These are phyloP conservation scores for Leptatherina wallacei DNA, from an alignment of 2,797 vertebrate genomes.

Conservation along the genomic window DNA sequence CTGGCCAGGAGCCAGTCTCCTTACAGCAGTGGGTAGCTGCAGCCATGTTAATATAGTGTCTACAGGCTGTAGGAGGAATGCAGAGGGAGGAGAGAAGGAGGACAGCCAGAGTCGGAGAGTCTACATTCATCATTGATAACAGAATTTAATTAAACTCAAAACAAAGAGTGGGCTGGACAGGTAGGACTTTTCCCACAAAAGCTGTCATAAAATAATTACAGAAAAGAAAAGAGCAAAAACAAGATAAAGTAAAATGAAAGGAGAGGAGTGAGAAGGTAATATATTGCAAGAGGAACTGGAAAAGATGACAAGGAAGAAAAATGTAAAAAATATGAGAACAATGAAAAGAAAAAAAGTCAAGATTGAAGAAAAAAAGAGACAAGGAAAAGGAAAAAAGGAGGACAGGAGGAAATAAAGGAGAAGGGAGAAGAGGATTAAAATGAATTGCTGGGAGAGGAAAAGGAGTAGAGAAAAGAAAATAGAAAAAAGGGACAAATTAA, in stretches of 20 bases:
- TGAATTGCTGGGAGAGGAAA: not conserved
- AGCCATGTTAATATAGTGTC: slow-evolving; percentile 68
- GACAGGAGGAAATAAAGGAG: not conserved
- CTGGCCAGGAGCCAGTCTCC: slow-evolving; percentile 72
- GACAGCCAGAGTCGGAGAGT: slow-evolving; percentile 29
- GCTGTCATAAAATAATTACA: not conserved
- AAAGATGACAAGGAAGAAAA: not conserved
- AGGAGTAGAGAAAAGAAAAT: not conserved
- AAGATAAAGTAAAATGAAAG: not conserved
- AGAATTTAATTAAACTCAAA: slow-evolving; percentile 37
- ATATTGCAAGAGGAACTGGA: not conserved
- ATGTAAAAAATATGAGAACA: not conserved
- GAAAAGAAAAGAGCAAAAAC: not conserved
- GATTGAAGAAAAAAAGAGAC: not conserved
- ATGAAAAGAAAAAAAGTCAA: not conserved
- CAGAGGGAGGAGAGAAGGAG: slow-evolving; percentile 46
- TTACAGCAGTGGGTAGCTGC: slow-evolving; percentile 59
- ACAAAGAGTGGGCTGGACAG: not conserved
- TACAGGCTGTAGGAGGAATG: slow-evolving; percentile 55
- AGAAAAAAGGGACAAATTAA: too few species aligned
- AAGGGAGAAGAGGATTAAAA: not conserved
- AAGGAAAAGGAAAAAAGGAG: not conserved
- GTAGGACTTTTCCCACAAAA: slow-evolving; percentile 5
- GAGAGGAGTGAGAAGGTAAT: not conserved
- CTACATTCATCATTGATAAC: slow-evolving; percentile 41